Evolutionary conservation across 1,140 invertebrate species (phyloP).

Genomic region (Rhopalosiphum padi): DNA sequence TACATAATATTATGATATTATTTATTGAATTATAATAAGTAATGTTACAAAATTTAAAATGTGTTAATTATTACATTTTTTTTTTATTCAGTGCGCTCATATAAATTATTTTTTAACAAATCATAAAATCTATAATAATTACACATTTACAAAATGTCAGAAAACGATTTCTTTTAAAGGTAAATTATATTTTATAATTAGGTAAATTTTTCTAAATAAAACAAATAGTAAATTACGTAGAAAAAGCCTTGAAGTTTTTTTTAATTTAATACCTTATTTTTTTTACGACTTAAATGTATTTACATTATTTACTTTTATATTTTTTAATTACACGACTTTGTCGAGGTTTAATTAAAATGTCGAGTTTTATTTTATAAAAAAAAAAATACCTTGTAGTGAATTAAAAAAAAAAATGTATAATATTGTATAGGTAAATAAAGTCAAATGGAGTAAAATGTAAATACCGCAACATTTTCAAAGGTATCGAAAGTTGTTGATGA

Average conservation of each 20-base stretch:
- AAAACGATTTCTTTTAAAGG: background rate
- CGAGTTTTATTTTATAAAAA: background rate
- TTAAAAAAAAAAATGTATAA: background rate
- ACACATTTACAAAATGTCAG: background rate
- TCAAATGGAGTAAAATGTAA: background rate
- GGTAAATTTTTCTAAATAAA: background rate
- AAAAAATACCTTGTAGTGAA: background rate
- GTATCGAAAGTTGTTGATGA: background rate
- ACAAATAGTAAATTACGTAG: background rate
- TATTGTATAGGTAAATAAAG: background rate
- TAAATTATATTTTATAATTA: background rate
- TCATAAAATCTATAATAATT: background rate
- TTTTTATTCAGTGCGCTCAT: background rate
- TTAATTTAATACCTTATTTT: background rate
- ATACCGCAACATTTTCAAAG: background rate
- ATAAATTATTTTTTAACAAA: background rate
- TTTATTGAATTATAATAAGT: background rate
- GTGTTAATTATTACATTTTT: too few species aligned
- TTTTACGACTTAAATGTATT: background rate
- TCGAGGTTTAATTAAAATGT: conserved; percentile 27
- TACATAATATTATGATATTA: background rate
- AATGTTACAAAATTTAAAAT: background rate
- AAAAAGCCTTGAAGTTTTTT: background rate
- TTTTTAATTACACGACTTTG: background rate
- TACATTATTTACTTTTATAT: background rate